A percentile compares a stretch with the other conserved stretches of the same genome.
Evolutionary conservation across 2,113 vertebrate species (phyloP).

Genomic region (Cathartes aura): DNA sequence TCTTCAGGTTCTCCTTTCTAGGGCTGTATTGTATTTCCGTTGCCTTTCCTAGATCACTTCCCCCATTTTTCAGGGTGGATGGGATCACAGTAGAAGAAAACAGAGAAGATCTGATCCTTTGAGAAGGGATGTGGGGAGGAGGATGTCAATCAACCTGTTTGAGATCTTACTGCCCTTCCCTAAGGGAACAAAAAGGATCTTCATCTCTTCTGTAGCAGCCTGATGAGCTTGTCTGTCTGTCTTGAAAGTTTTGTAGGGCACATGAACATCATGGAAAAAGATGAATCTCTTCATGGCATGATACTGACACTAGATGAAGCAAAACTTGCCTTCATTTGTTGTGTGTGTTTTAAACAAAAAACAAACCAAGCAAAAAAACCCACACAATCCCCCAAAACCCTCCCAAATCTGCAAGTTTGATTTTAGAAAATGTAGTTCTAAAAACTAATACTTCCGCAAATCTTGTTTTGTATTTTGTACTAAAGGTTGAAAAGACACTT

Average conservation of each 20-base stretch:
- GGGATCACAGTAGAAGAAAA: background rate
- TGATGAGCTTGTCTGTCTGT: background rate
- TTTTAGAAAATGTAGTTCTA: background rate
- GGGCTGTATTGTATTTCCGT: background rate
- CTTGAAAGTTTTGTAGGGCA: background rate
- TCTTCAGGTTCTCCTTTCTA: background rate
- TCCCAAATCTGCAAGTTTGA: background rate
- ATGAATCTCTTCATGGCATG: background rate
- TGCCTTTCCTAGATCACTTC: background rate
- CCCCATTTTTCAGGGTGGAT: background rate
- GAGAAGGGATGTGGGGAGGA: background rate
- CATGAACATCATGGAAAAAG: background rate
- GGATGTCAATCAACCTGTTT: background rate
- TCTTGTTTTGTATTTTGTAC: background rate
- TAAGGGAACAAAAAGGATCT: background rate
- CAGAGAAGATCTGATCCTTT: background rate
- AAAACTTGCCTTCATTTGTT: background rate
- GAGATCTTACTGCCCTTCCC: background rate
- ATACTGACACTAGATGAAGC: background rate
- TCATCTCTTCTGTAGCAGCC: background rate
- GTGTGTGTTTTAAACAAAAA: background rate
- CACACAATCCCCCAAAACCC: background rate
- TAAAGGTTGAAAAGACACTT: background rate
- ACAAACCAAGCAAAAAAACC: rapidly evolving
- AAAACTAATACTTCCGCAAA: background rate